Evolutionary conservation across 2,113 vertebrate genomes (phyloP).

Genomic region (Neogobius melanostomus): DNA sequence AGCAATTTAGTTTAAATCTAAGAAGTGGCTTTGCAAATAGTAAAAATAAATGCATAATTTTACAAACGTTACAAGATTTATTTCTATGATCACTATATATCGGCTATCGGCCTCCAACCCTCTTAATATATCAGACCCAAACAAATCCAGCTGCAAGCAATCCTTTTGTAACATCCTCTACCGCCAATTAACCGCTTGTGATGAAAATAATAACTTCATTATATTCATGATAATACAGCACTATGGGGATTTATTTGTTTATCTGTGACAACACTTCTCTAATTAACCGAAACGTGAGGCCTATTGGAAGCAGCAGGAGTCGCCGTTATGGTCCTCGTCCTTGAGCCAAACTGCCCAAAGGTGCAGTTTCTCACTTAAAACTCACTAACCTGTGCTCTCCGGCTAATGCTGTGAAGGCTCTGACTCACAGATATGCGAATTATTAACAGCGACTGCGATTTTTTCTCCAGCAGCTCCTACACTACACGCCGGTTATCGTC

Average conservation of each 20-base stretch:
- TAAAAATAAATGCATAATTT: too few species aligned
- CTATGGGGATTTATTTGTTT: too few species aligned
- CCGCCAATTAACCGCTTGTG: too few species aligned
- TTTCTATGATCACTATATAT: too few species aligned
- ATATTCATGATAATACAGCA: too few species aligned
- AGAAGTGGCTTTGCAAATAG: too few species aligned
- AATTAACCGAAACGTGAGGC: not conserved
- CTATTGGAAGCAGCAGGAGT: not conserved
- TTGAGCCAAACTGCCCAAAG: slow-evolving; percentile 27
- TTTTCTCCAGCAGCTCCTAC: slow-evolving; percentile 32
- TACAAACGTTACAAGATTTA: too few species aligned
- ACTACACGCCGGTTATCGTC: slow-evolving; percentile 33
- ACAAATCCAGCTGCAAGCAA: not conserved
- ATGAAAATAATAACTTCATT: too few species aligned
- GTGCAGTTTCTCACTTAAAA: slow-evolving; percentile 6
- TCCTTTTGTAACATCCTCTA: not conserved
- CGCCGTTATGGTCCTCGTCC: slow-evolving; percentile 7
- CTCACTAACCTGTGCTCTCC: slow-evolving; percentile 29
- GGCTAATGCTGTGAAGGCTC: not conserved
- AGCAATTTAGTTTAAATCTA: too few species aligned
- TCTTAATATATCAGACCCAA: too few species aligned
- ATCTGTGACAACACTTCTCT: not conserved
- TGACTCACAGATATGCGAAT: slow-evolving; percentile 16
- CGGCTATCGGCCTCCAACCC: too few species aligned
- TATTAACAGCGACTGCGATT: slow-evolving; percentile 26